Conservation (phyloP, 2,113 vertebrate genomes). For the Scolopax mira region DNA sequence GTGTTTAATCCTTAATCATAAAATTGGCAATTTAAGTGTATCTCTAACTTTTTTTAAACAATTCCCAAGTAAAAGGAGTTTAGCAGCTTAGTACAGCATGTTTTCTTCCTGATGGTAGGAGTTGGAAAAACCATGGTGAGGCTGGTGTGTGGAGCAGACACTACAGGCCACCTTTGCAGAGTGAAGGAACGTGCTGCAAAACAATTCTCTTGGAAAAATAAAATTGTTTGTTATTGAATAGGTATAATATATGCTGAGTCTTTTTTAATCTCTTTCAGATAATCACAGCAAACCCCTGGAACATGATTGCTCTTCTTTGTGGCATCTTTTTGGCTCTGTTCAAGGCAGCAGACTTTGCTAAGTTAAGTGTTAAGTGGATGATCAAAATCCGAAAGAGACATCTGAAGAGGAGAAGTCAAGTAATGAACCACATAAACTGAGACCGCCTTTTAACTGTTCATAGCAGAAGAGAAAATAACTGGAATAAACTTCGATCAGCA, state of each 20-base stretch:
- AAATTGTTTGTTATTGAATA: background rate
- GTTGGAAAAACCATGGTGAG: background rate
- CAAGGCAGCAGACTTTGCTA: constrained; percentile 95
- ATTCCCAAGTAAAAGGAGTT: background rate
- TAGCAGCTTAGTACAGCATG: background rate
- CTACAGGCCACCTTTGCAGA: background rate
- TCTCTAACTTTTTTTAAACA: background rate
- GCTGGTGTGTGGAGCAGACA: background rate
- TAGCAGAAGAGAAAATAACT: background rate
- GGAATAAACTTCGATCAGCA: background rate
- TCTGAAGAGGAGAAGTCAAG: constrained; percentile 80
- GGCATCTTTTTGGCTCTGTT: constrained; percentile 96
- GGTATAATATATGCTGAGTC: background rate
- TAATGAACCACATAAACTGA: constrained; percentile 84
- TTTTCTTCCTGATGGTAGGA: background rate
- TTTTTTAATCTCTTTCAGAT: constrained; percentile 78
- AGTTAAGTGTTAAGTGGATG: constrained; percentile 92
- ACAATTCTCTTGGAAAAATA: background rate
- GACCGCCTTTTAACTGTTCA: background rate
- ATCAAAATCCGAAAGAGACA: constrained; percentile 91
- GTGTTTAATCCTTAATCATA: background rate
- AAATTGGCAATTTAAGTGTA: background rate
- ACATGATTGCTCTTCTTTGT: constrained; percentile 90
- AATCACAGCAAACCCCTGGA: constrained; percentile 95
- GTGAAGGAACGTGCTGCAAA: background rate